phyloP scores from a whole-genome alignment of 1,140 invertebrate genomes.

The Ridgeia piscesae region DNA sequence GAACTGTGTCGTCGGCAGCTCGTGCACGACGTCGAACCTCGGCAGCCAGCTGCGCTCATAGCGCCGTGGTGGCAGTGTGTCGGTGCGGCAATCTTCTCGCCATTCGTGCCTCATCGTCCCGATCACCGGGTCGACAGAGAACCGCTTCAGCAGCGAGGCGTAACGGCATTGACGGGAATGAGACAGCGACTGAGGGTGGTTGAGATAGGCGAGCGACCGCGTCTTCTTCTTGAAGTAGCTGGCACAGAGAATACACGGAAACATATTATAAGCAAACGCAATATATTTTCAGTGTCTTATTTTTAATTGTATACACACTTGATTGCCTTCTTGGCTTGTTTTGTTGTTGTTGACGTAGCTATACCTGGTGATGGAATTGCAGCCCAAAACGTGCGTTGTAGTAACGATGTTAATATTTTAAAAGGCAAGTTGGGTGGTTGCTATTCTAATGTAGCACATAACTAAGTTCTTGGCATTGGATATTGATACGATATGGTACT shows the following conservation, averaged over 20 bases:
- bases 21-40: background rate
- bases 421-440: too few relatives aligned
- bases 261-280: too few relatives aligned
- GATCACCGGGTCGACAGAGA: background rate
- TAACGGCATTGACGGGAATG: background rate
- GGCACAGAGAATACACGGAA: background rate
- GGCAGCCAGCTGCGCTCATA: background rate
- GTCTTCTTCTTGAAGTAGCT: background rate
- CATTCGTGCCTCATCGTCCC: background rate
- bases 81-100: background rate
- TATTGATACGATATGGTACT: too few relatives aligned
- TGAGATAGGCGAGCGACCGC: background rate
- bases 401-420: too few relatives aligned
- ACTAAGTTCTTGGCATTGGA: too few relatives aligned
- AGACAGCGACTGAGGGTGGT: background rate
- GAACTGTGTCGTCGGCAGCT: background rate
- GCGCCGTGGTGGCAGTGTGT: background rate
- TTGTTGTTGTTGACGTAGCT: too few relatives aligned
- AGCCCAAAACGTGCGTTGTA: too few relatives aligned
- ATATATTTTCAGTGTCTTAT: too few relatives aligned
- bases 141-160: background rate
- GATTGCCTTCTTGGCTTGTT: too few relatives aligned
- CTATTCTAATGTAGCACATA: too few relatives aligned
- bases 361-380: too few relatives aligned
- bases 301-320: too few relatives aligned